A percentile compares a stretch with the other conserved stretches of the same genome.
phyloP scores from a whole-genome alignment of 2,113 vertebrate genomes.

The Mormyrus lacerda region DNA sequence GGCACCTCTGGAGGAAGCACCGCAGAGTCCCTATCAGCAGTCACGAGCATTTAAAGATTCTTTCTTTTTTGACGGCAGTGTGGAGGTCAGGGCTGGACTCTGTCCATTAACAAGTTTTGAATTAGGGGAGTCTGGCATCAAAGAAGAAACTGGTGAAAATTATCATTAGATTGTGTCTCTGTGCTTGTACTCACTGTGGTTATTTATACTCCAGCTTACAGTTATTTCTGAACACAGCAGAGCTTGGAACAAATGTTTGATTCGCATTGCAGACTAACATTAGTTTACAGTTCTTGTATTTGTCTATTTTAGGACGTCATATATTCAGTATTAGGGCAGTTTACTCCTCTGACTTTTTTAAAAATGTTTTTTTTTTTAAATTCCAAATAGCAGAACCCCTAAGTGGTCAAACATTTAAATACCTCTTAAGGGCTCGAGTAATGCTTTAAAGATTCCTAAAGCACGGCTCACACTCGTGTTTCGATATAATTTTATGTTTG shows the following conservation, averaged over 20 bases:
- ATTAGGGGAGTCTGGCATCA: slow-evolving; percentile 27
- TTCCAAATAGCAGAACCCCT: neutral
- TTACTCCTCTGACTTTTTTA: neutral
- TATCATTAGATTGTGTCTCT: slow-evolving; percentile 28
- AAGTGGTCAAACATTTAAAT: neutral
- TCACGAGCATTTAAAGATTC: slow-evolving; percentile 19
- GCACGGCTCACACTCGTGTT: neutral
- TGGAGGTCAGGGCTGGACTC: slow-evolving; percentile 35
- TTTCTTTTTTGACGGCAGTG: slow-evolving; percentile 39
- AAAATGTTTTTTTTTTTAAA: neutral
- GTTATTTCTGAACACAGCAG: neutral
- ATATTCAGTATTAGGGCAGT: neutral
- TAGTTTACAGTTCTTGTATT: neutral
- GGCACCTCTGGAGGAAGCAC: slow-evolving; percentile 29
- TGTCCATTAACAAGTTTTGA: slow-evolving; percentile 39
- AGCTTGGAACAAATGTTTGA: neutral
- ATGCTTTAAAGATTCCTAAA: neutral
- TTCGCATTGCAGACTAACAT: neutral
- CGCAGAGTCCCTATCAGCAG: slow-evolving; percentile 12
- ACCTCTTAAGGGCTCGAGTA: neutral
- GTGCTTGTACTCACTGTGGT: neutral
- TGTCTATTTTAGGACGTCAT: neutral
- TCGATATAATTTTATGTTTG: neutral
- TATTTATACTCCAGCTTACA: neutral
- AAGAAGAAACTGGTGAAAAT: slow-evolving; percentile 11